Conservation (phyloP, 1,140 invertebrate species). For the Lepidostoma basale region DNA sequence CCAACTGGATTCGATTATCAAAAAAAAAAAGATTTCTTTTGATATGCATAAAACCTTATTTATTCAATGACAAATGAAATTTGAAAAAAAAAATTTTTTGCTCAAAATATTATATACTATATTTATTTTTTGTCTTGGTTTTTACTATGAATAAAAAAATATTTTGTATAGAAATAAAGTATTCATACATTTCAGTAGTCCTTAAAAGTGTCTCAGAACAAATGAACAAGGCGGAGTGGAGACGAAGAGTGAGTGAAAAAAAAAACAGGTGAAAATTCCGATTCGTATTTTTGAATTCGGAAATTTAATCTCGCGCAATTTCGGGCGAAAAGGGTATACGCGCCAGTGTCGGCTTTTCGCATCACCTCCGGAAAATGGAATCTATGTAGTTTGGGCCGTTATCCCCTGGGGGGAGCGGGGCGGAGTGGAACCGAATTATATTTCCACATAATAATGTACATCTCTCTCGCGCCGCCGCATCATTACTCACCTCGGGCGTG, state of each 20-base stretch:
- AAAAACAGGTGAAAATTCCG: slow-evolving; percentile 17
- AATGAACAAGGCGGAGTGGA: too few relatives aligned
- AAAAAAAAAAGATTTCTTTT: too few relatives aligned
- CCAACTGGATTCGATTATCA: too few relatives aligned
- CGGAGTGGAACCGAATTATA: slow-evolving; percentile 40
- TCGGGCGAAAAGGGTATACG: slow-evolving; percentile 10
- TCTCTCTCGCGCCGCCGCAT: slow-evolving; percentile 39
- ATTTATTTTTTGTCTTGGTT: too few relatives aligned
- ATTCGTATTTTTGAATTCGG: slow-evolving; percentile 23
- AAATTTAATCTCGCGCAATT: slow-evolving; percentile 20
- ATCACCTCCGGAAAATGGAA: slow-evolving; percentile 25
- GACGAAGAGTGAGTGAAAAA: background rate
- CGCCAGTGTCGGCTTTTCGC: slow-evolving; percentile 12
- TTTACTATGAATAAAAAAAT: too few relatives aligned
- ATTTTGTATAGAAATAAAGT: too few relatives aligned
- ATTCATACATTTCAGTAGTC: too few relatives aligned
- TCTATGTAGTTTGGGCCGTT: slow-evolving; percentile 28
- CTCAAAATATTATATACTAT: too few relatives aligned
- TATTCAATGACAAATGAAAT: too few relatives aligned
- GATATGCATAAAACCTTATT: too few relatives aligned
- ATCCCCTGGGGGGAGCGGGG: slow-evolving; percentile 1
- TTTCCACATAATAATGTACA: slow-evolving; percentile 44
- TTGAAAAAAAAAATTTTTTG: too few relatives aligned
- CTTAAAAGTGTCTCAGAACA: too few relatives aligned
- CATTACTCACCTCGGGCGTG: slow-evolving; percentile 38